Conservation (phyloP, 2,113 vertebrate genomes). For the Grus americana region DNA sequence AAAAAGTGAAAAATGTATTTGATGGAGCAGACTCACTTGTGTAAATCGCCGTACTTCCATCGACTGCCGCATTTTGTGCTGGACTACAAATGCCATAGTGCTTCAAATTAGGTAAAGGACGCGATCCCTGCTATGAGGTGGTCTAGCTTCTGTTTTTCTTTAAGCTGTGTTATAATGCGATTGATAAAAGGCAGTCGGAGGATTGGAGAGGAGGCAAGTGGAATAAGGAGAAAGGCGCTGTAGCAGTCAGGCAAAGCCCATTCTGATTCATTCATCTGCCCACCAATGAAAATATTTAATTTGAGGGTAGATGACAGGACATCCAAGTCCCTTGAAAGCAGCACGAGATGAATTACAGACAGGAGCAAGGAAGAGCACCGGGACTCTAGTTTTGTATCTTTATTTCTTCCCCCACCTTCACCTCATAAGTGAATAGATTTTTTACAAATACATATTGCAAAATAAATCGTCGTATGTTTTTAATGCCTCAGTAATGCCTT, state of each 20-base stretch:
- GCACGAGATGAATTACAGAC: not conserved
- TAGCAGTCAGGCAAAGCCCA: not conserved
- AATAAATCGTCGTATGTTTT: not conserved
- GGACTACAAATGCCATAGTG: rapidly evolving
- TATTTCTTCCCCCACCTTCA: not conserved
- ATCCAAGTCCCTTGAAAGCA: not conserved
- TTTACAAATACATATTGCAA: not conserved
- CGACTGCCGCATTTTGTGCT: not conserved
- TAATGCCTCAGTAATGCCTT: not conserved
- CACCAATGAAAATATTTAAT: not conserved
- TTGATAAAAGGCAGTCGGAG: not conserved
- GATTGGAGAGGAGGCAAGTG: not conserved
- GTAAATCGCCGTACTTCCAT: not conserved
- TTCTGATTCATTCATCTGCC: not conserved
- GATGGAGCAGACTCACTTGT: not conserved
- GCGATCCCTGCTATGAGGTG: not conserved
- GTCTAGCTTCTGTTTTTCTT: not conserved
- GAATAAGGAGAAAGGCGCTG: not conserved
- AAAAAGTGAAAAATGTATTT: rapidly evolving
- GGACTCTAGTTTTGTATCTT: not conserved
- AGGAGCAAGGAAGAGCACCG: not conserved
- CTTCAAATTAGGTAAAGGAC: not conserved
- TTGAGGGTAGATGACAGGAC: not conserved
- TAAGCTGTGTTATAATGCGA: not conserved
- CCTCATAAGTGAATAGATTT: not conserved